Conservation (phyloP, 2,113 vertebrate species). For the Lates calcarifer region DNA sequence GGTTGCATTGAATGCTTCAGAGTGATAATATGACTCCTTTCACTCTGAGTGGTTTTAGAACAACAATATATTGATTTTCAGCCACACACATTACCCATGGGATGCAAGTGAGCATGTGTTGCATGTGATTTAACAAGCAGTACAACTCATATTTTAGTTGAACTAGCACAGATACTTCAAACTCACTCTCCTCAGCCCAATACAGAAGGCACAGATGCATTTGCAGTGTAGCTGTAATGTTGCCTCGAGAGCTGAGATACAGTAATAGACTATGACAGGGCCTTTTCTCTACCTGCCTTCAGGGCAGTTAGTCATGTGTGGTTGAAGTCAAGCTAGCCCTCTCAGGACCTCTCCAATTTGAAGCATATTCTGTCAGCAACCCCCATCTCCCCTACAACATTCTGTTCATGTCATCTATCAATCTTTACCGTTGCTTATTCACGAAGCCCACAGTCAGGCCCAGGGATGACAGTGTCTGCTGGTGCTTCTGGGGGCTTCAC, state of each 20-base stretch:
- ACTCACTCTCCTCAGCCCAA: slow-evolving; percentile 25
- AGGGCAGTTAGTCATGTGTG: slow-evolving; percentile 79
- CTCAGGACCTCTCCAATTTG: slow-evolving; percentile 70
- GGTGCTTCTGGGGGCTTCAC: slow-evolving; percentile 54
- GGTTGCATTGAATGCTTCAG: slow-evolving; percentile 35
- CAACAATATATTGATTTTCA: slow-evolving; percentile 34
- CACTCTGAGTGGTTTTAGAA: slow-evolving; percentile 13
- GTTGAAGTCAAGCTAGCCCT: slow-evolving; percentile 74
- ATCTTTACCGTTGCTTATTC: slow-evolving; percentile 77
- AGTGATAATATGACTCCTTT: slow-evolving; percentile 51
- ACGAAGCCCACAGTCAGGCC: slow-evolving; percentile 67
- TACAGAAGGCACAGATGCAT: slow-evolving; percentile 55
- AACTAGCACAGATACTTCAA: slow-evolving; percentile 49
- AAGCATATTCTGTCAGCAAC: slow-evolving; percentile 78
- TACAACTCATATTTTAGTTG: slow-evolving; percentile 56
- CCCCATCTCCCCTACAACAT: slow-evolving; percentile 69
- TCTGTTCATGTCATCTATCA: slow-evolving; percentile 82
- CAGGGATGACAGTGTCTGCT: slow-evolving; percentile 72
- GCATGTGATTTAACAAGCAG: slow-evolving; percentile 62
- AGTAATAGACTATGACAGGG: slow-evolving; percentile 84
- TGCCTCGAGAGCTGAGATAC: slow-evolving; percentile 71
- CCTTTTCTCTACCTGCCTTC: slow-evolving; percentile 80
- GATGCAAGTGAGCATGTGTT: slow-evolving; percentile 40
- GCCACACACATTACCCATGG: slow-evolving; percentile 40
- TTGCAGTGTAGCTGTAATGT: slow-evolving; percentile 67